These are phyloP conservation scores for Ornithorhynchus anatinus DNA, from an alignment of 2,113 vertebrate genomes.

Conservation along the genomic window DNA sequence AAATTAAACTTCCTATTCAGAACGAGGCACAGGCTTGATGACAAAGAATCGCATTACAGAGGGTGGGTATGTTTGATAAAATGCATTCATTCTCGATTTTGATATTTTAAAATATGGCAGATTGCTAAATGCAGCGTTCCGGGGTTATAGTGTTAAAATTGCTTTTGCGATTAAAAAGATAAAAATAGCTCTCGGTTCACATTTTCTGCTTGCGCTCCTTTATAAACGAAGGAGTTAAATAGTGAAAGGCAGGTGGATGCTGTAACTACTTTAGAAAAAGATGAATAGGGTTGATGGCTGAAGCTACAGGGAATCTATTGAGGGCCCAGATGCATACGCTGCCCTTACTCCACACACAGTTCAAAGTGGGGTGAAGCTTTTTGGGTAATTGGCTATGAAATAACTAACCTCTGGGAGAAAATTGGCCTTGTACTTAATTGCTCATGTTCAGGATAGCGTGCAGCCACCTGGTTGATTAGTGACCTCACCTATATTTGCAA, in stretches of 20 bases:
- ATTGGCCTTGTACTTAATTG: conserved; percentile 76
- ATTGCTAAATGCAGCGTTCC: conserved; percentile 65
- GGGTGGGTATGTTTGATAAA: conserved; percentile 46
- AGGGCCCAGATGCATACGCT: conserved; percentile 77
- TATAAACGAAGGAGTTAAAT: conserved; percentile 81
- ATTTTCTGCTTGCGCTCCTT: conserved; percentile 76
- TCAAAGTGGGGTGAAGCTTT: conserved; percentile 79
- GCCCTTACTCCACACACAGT: conserved; percentile 75
- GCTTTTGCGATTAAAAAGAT: conserved; percentile 73
- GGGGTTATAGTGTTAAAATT: conserved; percentile 70
- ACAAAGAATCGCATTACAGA: conserved; percentile 50
- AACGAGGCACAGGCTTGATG: conserved; percentile 36
- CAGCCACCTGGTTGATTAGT: conserved; percentile 80
- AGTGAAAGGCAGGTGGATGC: conserved; percentile 80
- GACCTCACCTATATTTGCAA: conserved; percentile 75
- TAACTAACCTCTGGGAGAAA: conserved; percentile 79
- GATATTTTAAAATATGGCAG: conserved; percentile 68
- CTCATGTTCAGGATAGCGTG: conserved; percentile 63
- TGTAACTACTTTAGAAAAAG: conserved; percentile 75
- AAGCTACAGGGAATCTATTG: conserved; percentile 83
- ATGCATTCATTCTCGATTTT: conserved; percentile 50
- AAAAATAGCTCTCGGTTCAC: conserved; percentile 77
- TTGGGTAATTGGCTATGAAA: conserved; percentile 83
- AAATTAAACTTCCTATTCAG: conserved; percentile 34
- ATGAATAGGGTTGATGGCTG: conserved; percentile 79